These are phyloP conservation scores for Sparidentex hasta DNA, from an alignment of 2,797 vertebrate species.

Conservation along the genomic window DNA sequence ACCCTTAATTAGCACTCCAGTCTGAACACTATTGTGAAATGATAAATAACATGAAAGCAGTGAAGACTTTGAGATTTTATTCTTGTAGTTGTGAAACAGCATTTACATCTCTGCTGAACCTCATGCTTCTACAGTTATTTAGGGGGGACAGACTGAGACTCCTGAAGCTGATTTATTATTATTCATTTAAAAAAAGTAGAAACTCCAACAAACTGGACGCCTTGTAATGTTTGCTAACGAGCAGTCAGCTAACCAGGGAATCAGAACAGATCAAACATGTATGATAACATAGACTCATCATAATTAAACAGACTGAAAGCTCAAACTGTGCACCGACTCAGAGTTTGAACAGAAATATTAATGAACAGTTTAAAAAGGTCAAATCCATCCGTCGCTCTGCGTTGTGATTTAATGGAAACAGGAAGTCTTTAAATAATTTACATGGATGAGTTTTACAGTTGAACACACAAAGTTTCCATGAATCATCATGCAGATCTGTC, in stretches of 20 bases:
- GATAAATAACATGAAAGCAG: neutral
- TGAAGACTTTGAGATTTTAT: constrained; percentile 1
- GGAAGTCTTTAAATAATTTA: neutral
- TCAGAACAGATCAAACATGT: neutral
- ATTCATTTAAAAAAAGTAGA: neutral
- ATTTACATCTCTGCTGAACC: constrained; percentile 18
- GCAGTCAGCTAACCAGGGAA: constrained; percentile 4
- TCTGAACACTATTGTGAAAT: neutral
- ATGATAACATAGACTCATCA: neutral
- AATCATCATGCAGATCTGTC: neutral
- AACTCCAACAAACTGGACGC: constrained; percentile 3
- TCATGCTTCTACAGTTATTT: constrained; percentile 2
- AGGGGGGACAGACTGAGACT: neutral
- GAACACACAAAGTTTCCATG: neutral
- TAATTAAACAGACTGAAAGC: constrained; percentile 19
- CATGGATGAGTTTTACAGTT: constrained; percentile 6
- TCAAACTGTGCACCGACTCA: constrained; percentile 38
- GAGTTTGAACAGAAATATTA: neutral
- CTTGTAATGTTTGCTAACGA: neutral
- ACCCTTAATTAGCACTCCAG: neutral
- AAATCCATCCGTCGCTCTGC: neutral
- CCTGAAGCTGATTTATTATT: neutral
- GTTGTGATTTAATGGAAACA: constrained; percentile 16
- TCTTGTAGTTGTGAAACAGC: constrained; percentile 28
- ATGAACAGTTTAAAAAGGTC: neutral